phyloP scores from a whole-genome alignment of 2,113 vertebrate genomes.

The Serilophus lunatus region DNA sequence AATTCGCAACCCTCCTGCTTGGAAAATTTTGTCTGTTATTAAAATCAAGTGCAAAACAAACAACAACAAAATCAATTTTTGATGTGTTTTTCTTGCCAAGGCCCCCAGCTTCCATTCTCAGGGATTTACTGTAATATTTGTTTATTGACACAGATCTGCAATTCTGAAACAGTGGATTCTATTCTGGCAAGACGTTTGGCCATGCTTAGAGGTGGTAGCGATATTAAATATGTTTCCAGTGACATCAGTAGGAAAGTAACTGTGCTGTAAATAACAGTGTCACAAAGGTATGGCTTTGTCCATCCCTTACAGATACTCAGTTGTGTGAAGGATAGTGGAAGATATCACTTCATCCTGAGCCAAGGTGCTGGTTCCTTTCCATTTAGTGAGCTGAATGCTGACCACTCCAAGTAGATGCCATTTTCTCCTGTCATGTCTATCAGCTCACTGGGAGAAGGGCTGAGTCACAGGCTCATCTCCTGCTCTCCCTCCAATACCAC shows the following conservation, averaged over 20 bases:
- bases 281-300: neutral
- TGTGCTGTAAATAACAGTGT: neutral
- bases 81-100: neutral
- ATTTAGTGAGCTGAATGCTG: neutral
- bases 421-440: neutral
- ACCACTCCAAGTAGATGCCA: neutral
- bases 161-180: neutral
- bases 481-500: neutral
- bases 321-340: neutral
- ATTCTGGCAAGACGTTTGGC: neutral
- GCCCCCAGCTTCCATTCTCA: neutral
- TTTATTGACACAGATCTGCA: conserved; percentile 13
- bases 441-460: fast-evolving
- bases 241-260: neutral
- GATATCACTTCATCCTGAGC: neutral
- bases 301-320: neutral
- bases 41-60: conserved; percentile 16
- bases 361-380: neutral
- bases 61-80: neutral
- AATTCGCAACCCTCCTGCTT: neutral
- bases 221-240: neutral
- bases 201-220: neutral
- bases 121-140: conserved; percentile 19
- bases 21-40: neutral
- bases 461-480: neutral